Percentiles rank a stretch among this genome's conserved stretches.
phyloP scores from a whole-genome alignment of 2,113 vertebrate species.

The Probosciger aterrimus region DNA sequence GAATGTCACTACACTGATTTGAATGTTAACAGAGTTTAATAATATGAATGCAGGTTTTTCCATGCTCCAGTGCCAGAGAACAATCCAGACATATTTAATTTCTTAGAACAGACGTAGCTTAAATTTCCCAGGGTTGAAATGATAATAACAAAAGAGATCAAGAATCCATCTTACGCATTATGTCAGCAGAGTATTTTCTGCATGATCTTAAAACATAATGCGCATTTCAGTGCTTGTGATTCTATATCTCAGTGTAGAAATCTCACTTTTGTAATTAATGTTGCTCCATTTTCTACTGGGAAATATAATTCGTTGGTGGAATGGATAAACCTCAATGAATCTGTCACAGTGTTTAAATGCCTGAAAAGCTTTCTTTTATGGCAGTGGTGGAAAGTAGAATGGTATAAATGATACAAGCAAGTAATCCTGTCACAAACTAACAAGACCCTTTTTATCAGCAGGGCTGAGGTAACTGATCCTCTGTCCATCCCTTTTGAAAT shows the following conservation, averaged over 20 bases:
- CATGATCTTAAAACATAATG: neutral
- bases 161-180: neutral
- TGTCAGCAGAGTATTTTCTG: neutral
- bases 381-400: neutral
- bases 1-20: neutral
- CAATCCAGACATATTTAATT: neutral
- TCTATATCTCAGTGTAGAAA: conserved; percentile 1
- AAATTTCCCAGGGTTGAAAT: neutral
- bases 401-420: neutral
- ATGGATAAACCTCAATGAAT: neutral
- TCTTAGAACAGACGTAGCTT: neutral
- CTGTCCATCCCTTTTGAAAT: neutral
- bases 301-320: neutral
- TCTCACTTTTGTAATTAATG: conserved; percentile 16
- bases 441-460: neutral
- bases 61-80: neutral
- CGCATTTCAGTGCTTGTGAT: neutral
- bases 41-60: neutral
- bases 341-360: neutral
- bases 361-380: neutral
- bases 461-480: neutral
- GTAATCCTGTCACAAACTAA: neutral
- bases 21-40: neutral
- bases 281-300: conserved; percentile 1
- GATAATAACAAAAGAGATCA: neutral